Base-by-base conservation (phyloP, 2,113 vertebrate species). In the Casuarius casuarius region DNA sequence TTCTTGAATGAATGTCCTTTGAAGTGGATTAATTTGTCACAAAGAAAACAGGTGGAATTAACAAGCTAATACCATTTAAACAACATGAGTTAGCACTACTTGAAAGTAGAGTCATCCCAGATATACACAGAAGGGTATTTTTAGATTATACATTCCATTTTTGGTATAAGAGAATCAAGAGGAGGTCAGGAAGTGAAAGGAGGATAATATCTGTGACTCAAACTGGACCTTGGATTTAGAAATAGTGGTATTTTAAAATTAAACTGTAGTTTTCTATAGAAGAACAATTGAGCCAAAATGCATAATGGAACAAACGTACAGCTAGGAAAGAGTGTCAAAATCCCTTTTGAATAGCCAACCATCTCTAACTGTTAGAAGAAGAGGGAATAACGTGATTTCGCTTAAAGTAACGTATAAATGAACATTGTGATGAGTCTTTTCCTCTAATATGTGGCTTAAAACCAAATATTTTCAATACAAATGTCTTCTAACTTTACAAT, bases 1-100 rank as follows among this genome's bases (percentile, higher is more conserved):
- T 79, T 81, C 48, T 78, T 77, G 51, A 96, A 91, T 67, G 56
- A 91, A 87, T 46, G 81, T 59, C 74, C 42, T 80, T 92, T 85
- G 61, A 82, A 82, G 61, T 65, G 48, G 59, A 75, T 93, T 91
- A 78, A 87, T 85, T 76, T 91, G 70, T 75, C 58, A 78, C 51
- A 49, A 86, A 81, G 79, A 75, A 29, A 83, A 66, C 22, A 62
- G 0, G 3, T 73, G 42, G 81, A 89, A 78, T 87, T 81, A 87
- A 78, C 61, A 87, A 84, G 77, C 4, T 91, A 71, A 54, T 68
- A 42, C 15, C 42, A 65, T 75, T 87, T 93, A 72, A 93, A 92
- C 28, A 84, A 59, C 56, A 71, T 54, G 44, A 52, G 4, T 92
- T 92, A 77, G 65, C 68, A 70, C 40, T 84, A 40, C 33, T 66